phyloP scores from a whole-genome alignment of 1,140 invertebrate species.

The Drosophila triauraria region DNA sequence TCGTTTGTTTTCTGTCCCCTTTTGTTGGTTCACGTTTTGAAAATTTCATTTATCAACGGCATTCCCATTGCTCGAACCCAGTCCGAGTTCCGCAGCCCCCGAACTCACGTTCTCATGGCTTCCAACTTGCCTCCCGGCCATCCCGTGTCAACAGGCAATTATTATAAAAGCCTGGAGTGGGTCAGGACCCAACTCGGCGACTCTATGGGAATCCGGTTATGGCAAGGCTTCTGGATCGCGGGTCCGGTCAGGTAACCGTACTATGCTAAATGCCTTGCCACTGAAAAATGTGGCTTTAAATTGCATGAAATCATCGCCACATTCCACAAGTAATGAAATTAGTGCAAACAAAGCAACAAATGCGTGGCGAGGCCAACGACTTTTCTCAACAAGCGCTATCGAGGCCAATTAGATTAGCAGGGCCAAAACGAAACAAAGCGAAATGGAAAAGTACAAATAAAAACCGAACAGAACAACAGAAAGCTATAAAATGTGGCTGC shows the following conservation, averaged over 20 bases:
- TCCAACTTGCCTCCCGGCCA: conserved; percentile 43
- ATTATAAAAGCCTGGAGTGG: conserved; percentile 74
- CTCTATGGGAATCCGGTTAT: conserved; percentile 19
- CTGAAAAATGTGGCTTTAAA: conserved; percentile 81
- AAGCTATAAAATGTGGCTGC: conserved; percentile 53
- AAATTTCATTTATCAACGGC: conserved; percentile 79
- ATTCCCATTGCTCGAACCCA: conserved; percentile 66
- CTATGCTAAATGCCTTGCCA: conserved; percentile 76
- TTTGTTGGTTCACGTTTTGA: conserved; percentile 52
- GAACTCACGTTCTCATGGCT: conserved; percentile 20
- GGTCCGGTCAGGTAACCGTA: conserved; percentile 39
- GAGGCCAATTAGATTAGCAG: conserved; percentile 56
- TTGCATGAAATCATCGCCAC: conserved; percentile 82
- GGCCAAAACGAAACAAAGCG: conserved; percentile 36
- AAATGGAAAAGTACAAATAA: conserved; percentile 18
- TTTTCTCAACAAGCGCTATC: conserved; percentile 37
- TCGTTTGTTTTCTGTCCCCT: conserved; percentile 48
- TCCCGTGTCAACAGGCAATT: conserved; percentile 85
- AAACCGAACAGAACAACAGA: conserved; percentile 15
- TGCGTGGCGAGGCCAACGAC: conserved; percentile 52
- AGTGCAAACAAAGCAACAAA: conserved; percentile 65
- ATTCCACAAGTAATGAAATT: conserved; percentile 81
- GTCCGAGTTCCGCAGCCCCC: conserved; percentile 24
- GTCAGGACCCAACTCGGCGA: conserved; percentile 11
- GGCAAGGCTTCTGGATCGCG: not conserved